Conservation (phyloP, 2,113 vertebrate genomes). For the Dendrocopos noguchii region DNA sequence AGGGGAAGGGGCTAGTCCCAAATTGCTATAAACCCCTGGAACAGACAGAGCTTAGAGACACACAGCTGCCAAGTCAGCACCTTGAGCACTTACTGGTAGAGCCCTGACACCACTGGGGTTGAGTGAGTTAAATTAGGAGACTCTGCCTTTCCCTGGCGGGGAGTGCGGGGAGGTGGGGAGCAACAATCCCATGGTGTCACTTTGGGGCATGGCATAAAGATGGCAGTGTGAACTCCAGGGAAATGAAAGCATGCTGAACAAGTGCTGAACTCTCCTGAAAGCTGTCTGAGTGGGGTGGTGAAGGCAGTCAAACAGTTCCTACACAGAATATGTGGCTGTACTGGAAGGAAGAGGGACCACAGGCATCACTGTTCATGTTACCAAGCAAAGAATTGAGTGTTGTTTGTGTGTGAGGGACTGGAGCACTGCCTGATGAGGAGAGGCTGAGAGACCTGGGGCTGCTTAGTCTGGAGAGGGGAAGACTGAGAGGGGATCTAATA, state of each 20-base stretch:
- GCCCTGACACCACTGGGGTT: not conserved
- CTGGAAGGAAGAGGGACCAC: not conserved
- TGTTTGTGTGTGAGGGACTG: not conserved
- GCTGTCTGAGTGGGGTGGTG: not conserved
- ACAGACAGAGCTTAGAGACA: not conserved
- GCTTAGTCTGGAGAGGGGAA: too few relatives aligned
- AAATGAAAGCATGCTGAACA: not conserved
- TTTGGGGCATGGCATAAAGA: rapidly evolving
- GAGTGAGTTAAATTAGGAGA: not conserved
- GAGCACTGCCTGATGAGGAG: too few relatives aligned
- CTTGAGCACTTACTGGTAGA: not conserved
- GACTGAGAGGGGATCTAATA: too few relatives aligned
- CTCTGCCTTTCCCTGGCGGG: not conserved
- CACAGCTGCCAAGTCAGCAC: constrained; percentile 27
- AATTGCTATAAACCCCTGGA: constrained; percentile 28
- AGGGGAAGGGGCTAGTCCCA: not conserved
- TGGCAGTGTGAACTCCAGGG: not conserved
- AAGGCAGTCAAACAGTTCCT: not conserved
- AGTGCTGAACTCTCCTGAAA: not conserved
- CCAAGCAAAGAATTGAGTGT: not conserved
- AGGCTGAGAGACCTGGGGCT: too few relatives aligned
- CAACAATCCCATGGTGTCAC: not conserved
- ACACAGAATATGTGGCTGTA: not conserved
- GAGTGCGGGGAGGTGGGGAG: rapidly evolving
- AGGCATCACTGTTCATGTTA: rapidly evolving